Conservation (phyloP, 2,888 invertebrate genomes). For the Apeira syringaria region DNA sequence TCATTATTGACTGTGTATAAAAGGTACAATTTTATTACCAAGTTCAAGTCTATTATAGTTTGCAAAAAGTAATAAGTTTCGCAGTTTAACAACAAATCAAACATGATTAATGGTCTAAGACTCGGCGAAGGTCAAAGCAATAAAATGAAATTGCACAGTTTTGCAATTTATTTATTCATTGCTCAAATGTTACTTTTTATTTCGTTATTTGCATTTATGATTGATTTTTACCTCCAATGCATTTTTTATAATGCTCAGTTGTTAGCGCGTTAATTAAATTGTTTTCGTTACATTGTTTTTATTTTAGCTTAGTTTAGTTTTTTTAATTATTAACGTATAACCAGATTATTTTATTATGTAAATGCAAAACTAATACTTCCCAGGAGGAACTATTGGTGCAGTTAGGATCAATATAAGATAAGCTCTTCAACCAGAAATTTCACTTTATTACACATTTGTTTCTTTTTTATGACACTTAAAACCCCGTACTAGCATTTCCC, state of each 20-base stretch:
- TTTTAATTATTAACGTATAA: no score
- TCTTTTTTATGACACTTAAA: no score
- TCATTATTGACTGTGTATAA: no score
- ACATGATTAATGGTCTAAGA: slow-evolving; percentile 26
- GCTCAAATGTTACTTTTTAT: slow-evolving; percentile 18
- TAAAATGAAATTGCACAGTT: slow-evolving; percentile 24
- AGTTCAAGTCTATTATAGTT: slow-evolving; percentile 19
- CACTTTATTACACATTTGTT: no score
- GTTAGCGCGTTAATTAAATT: not conserved
- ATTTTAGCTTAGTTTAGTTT: no score
- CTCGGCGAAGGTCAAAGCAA: slow-evolving; percentile 26
- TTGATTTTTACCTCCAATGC: slow-evolving; percentile 8
- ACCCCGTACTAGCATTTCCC: no score
- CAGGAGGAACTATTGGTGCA: no score
- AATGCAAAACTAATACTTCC: no score
- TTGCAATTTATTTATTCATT: slow-evolving; percentile 26
- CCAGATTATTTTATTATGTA: no score
- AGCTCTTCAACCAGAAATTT: no score
- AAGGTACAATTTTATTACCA: not conserved
- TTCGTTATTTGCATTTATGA: slow-evolving; percentile 22
- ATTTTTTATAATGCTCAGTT: not conserved
- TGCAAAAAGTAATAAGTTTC: slow-evolving; percentile 28
- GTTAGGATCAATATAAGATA: no score
- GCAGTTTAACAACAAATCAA: slow-evolving; percentile 18
- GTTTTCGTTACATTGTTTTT: no score